Evolutionary conservation across 2,888 invertebrate genomes (phyloP).

Genomic region (Steinernema scapterisci): DNA sequence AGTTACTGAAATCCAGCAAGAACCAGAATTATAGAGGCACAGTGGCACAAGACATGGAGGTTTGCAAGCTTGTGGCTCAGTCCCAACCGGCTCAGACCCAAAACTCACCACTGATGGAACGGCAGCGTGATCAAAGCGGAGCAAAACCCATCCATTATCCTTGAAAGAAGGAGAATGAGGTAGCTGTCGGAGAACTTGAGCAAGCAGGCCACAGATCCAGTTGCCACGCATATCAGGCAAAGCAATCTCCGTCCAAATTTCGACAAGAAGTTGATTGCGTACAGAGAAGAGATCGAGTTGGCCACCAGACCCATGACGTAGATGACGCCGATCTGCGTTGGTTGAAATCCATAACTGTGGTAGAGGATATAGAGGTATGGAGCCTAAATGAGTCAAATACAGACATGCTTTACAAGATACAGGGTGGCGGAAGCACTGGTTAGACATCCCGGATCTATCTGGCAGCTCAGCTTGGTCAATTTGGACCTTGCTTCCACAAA

Average conservation of each 20-base stretch:
- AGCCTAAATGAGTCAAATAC: neutral
- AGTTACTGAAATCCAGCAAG: no score
- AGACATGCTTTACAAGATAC: neutral
- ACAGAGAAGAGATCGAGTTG: conserved; percentile 3
- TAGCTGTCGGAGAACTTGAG: conserved; percentile 23
- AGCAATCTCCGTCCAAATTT: conserved; percentile 6
- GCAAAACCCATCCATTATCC: conserved; percentile 19
- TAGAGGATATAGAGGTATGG: conserved; percentile 16
- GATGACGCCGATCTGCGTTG: conserved; percentile 16
- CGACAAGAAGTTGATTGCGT: neutral
- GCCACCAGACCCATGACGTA: conserved; percentile 11
- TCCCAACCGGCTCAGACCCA: no score
- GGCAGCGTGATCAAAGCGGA: conserved; percentile 7
- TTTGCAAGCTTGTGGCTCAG: no score
- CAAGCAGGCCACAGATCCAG: conserved; percentile 12
- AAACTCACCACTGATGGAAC: conserved; percentile 9
- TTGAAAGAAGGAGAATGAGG: conserved; percentile 16
- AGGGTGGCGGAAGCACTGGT: no score
- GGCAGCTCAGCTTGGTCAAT: no score
- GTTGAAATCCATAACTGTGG: conserved; percentile 25
- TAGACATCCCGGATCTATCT: no score
- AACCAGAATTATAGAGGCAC: no score
- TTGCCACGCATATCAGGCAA: neutral
- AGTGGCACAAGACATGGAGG: no score
- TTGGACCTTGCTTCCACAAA: no score